Percentiles rank a stretch among this genome's conserved stretches.
Conservation (phyloP, 37 sponge, comb jelly and placozoan species). For the Beroe forskalii region DNA sequence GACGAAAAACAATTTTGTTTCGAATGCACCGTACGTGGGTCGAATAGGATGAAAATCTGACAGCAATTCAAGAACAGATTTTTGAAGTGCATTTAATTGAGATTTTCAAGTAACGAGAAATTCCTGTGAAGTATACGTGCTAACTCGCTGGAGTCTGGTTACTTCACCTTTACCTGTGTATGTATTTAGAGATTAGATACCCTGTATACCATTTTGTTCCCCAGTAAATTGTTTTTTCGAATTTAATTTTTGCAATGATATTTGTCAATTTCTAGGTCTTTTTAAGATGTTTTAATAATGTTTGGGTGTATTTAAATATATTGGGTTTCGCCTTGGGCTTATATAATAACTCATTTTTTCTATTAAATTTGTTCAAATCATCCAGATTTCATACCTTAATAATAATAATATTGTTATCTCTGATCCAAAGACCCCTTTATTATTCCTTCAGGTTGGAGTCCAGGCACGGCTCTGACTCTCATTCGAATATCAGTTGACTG, state of each 20-base stretch:
- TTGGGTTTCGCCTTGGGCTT: constrained; percentile 56
- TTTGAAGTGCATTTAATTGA: not conserved
- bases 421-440: not conserved
- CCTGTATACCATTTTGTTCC: constrained; percentile 36
- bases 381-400: not conserved
- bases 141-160: not conserved
- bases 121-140: not conserved
- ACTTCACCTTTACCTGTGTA: not conserved
- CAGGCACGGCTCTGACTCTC: not conserved
- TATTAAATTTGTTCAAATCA: not conserved
- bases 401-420: no score
- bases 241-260: constrained; percentile 59
- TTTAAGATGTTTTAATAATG: constrained; percentile 65
- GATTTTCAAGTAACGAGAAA: not conserved
- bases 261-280: constrained; percentile 67
- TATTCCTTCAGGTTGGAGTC: not conserved
- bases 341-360: constrained; percentile 9
- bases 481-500: not conserved
- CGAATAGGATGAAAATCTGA: not conserved
- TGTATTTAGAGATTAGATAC: not conserved
- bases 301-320: constrained; percentile 64
- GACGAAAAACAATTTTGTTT: not conserved
- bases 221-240: constrained; percentile 57
- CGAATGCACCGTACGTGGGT: not conserved
- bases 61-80: not conserved